These are phyloP conservation scores for Agapetus fuscipes DNA, from an alignment of 2,888 invertebrate genomes.

Conservation along the genomic window DNA sequence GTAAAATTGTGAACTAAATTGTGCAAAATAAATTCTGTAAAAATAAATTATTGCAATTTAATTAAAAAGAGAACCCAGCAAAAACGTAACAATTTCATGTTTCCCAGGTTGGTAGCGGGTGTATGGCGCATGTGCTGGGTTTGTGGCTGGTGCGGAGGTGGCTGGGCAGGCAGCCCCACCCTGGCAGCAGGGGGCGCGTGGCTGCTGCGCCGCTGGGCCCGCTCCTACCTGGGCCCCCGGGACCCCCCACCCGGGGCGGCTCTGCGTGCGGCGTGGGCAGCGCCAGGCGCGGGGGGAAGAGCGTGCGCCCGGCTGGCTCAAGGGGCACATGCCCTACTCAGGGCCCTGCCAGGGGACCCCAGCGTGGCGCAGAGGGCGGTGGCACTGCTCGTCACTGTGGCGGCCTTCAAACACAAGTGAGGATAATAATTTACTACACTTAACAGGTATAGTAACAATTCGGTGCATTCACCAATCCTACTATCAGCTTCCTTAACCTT, in stretches of 20 bases:
- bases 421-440: no score
- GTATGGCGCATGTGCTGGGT: slow-evolving; percentile 16
- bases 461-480: no score
- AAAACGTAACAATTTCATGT: no score
- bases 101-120: slow-evolving; percentile 14
- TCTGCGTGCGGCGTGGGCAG: not conserved
- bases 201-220: slow-evolving; percentile 18
- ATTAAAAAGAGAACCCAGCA: no score
- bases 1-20: no score
- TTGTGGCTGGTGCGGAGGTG: slow-evolving; percentile 16
- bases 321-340: slow-evolving; percentile 13
- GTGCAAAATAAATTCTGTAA: no score
- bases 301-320: slow-evolving; percentile 8
- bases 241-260: not conserved
- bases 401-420: slow-evolving; percentile 13
- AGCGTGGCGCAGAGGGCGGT: slow-evolving; percentile 11
- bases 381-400: slow-evolving; percentile 14
- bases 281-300: not conserved
- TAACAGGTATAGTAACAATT: no score
- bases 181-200: slow-evolving; percentile 17
- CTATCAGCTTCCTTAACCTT: no score
- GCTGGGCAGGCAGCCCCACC: slow-evolving; percentile 17
- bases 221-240: slow-evolving; percentile 5
- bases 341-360: slow-evolving; percentile 17
- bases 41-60: no score